Evolutionary conservation across 1,140 invertebrate species (phyloP).

Genomic region (Macrobrachium nipponense): DNA sequence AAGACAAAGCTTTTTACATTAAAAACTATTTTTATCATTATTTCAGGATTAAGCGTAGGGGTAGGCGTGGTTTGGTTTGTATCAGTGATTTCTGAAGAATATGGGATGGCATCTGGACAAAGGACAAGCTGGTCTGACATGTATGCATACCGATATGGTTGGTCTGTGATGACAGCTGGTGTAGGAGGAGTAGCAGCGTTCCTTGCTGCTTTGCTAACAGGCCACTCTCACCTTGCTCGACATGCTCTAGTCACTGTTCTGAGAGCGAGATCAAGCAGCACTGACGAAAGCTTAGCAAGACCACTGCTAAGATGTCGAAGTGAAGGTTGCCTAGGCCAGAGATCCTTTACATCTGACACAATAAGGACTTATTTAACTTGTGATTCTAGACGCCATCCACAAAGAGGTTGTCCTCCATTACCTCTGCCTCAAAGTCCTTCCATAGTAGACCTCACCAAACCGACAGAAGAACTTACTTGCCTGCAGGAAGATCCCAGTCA

Average conservation of each 20-base stretch:
- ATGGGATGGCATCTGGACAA: constrained; percentile 29
- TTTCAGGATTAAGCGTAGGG: constrained; percentile 56
- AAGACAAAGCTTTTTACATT: too few relatives aligned
- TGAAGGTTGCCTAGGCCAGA: constrained; percentile 53
- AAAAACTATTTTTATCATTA: not conserved
- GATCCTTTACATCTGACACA: constrained; percentile 58
- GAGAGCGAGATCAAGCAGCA: not conserved
- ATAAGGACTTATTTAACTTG: constrained; percentile 59
- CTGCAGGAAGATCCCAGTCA: not conserved
- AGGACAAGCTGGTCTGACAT: constrained; percentile 49
- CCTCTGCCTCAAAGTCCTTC: constrained; percentile 42
- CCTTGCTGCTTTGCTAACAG: constrained; percentile 55
- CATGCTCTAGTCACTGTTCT: constrained; percentile 27
- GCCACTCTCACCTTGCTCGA: constrained; percentile 54
- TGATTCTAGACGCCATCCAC: constrained; percentile 47
- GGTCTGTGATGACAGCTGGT: constrained; percentile 49
- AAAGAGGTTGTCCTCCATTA: not conserved
- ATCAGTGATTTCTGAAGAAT: constrained; percentile 58
- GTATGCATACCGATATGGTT: constrained; percentile 59
- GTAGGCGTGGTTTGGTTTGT: constrained; percentile 62
- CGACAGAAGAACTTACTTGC: too few relatives aligned
- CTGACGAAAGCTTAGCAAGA: constrained; percentile 44
- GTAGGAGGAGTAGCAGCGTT: constrained; percentile 48
- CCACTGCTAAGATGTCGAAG: constrained; percentile 54
- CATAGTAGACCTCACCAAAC: constrained; percentile 55